A percentile compares a stretch with the other conserved stretches of the same genome.
Conservation (phyloP, 92 coral and sea anemone genomes). For the Anthopleura xanthogrammica region DNA sequence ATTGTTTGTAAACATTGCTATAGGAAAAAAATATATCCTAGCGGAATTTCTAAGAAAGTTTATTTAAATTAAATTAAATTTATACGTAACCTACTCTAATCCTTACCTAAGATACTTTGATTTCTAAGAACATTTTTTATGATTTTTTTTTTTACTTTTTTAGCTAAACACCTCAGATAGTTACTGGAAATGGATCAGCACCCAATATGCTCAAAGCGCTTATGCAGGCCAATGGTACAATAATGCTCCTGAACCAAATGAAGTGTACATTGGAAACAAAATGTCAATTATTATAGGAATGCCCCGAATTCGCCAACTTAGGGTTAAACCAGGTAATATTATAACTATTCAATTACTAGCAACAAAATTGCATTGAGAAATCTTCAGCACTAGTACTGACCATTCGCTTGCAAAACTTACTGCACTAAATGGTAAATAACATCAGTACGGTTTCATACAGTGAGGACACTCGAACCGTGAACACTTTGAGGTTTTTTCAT, state of each 20-base stretch:
- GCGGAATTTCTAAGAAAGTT: too few relatives aligned
- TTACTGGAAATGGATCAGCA: constrained; percentile 69
- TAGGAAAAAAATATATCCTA: too few relatives aligned
- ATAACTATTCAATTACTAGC: background rate
- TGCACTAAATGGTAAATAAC: too few relatives aligned
- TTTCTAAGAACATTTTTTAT: background rate
- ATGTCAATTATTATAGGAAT: constrained; percentile 72
- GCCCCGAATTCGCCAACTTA: constrained; percentile 79
- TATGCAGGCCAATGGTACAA: constrained; percentile 81
- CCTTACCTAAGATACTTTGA: background rate
- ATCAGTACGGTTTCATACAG: too few relatives aligned
- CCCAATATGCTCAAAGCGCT: constrained; percentile 41
- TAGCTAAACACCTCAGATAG: constrained; percentile 54
- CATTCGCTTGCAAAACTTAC: too few relatives aligned
- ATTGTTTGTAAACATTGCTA: too few relatives aligned
- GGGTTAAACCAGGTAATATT: constrained; percentile 57
- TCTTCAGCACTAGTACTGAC: too few relatives aligned
- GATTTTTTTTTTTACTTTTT: background rate
- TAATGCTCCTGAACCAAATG: constrained; percentile 35
- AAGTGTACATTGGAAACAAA: constrained; percentile 64
- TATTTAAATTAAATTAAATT: too few relatives aligned
- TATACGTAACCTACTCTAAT: too few relatives aligned
- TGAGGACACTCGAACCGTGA: too few relatives aligned
- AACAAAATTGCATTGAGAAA: too few relatives aligned
- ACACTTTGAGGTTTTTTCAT: too few relatives aligned